Percentiles rank a stretch among this genome's conserved stretches.
Conservation (phyloP, 2,113 vertebrate genomes). For the Notarius lentiginosus region DNA sequence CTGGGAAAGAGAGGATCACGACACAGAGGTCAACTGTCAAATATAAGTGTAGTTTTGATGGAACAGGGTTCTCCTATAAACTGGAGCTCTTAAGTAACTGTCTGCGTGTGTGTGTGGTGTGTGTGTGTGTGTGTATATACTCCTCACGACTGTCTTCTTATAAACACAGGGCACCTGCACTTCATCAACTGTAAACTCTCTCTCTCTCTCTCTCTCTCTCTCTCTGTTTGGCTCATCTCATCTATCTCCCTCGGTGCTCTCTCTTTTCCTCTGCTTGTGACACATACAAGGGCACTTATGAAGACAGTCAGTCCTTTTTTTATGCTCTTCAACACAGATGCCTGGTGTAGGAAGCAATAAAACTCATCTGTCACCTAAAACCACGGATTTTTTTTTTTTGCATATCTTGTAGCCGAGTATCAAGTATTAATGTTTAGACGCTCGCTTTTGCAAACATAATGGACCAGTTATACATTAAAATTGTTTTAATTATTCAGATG, state of each 20-base stretch:
- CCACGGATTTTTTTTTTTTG: slow-evolving; percentile 1
- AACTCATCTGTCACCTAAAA: slow-evolving; percentile 15
- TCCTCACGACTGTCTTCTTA: not conserved
- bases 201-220: not conserved
- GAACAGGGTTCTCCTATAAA: not conserved
- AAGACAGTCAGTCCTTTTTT: slow-evolving; percentile 1
- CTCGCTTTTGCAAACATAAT: not conserved
- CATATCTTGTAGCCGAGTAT: not conserved
- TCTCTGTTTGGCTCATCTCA: not conserved
- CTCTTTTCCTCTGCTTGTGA: slow-evolving; percentile 1
- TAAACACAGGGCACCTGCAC: slow-evolving; percentile 35
- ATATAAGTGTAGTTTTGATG: slow-evolving; percentile 19
- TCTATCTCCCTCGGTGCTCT: not conserved
- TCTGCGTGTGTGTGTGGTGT: slow-evolving; percentile 3
- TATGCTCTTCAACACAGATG: slow-evolving; percentile 6
- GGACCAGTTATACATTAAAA: not conserved
- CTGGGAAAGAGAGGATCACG: not conserved
- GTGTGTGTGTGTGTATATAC: not conserved
- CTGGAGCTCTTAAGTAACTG: not conserved
- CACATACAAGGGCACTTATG: slow-evolving; percentile 3
- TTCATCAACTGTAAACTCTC: slow-evolving; percentile 34
- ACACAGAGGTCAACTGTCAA: slow-evolving; percentile 24
- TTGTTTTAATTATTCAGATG: not conserved
- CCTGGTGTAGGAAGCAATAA: slow-evolving; percentile 17
- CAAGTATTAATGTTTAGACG: not conserved